Evolutionary conservation across 1,140 invertebrate genomes (phyloP), one percentile per base, ranked within the genome.

Genomic region (Myzus persicae): DNA sequence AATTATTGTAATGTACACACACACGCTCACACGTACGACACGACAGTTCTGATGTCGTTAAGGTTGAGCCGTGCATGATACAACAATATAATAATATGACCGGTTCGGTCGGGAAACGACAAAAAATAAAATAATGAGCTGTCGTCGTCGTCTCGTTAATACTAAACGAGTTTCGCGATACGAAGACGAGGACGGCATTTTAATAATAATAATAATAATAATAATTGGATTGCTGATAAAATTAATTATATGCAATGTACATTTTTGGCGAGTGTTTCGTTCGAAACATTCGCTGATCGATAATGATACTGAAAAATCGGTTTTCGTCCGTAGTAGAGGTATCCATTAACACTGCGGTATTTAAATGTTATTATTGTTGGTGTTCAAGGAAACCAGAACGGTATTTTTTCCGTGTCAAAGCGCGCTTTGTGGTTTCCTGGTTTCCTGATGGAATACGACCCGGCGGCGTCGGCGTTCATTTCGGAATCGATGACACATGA

Each of bases 391-490:
- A 76, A 76, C 59, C 31, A 76, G 59, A 76, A 76, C 59, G 59
- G 59, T 76, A 76, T 76, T 76, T 51, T 76, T 76, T 76, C 59
- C 59, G n/a, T 76, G 59, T 76, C n/a, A 76, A 76, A 76, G n/a
- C 59, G 14, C 59, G 59, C n/a, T 76, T n/a, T 76, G 31, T n/a
- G n/a, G 46, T 89, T 89, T 89, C 20, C 46, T 46, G 87, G 87
- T 88, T 88, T 88, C 36, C n/a, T 48, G 42, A 42, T 84, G 42
- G 22, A 84, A 40, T 31, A 84, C 40, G 18, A 84, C 40, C 22
- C 24, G 40, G 9, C 82, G 82, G 22, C 42, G 42, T n/a, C 81
- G 38, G 81, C 81, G 9, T 18, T 4, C 3, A 46, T 76, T 76
- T 76, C 59, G 24, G 11, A 87, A 87, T 44, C 84, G 84, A 87